Percentiles rank a stretch among this genome's conserved stretches.
Conservation (phyloP, 37 sponge, comb jelly and placozoan genomes). For the Hormiphora californensis region DNA sequence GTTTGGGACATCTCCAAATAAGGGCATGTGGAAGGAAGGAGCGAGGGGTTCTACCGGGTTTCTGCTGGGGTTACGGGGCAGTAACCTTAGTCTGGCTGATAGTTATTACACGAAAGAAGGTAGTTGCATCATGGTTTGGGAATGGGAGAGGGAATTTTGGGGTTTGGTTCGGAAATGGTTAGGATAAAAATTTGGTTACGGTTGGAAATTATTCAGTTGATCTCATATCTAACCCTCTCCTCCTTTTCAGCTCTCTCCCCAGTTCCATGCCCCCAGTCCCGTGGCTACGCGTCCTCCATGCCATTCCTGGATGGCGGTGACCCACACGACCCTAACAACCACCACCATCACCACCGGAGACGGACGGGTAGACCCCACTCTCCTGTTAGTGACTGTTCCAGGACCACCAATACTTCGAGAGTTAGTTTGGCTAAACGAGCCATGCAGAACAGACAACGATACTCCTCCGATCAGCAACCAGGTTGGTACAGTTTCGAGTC, state of each 20-base stretch:
- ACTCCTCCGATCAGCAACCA: conserved; percentile 16
- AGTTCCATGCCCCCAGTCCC: conserved; percentile 20
- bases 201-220: not conserved
- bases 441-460: conserved; percentile 22
- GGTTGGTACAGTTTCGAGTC: no score
- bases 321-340: not conserved
- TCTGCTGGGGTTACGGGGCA: conserved; percentile 26
- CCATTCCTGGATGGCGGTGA: conserved; percentile 7
- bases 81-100: conserved; percentile 50
- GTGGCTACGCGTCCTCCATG: conserved; percentile 53
- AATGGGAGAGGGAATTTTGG: not conserved
- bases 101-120: conserved; percentile 53
- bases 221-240: not conserved
- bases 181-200: not conserved
- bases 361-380: conserved; percentile 10
- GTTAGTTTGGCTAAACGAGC: conserved; percentile 48
- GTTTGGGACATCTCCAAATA: conserved; percentile 6
- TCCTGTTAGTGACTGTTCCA: conserved; percentile 48
- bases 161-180: not conserved
- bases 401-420: conserved; percentile 40
- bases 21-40: not conserved
- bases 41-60: conserved; percentile 45
- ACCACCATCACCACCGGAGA: not conserved
- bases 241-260: conserved; percentile 46
- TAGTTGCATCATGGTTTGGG: not conserved